phyloP scores from a whole-genome alignment of 2,113 vertebrate genomes.

The Podocnemis expansa region DNA sequence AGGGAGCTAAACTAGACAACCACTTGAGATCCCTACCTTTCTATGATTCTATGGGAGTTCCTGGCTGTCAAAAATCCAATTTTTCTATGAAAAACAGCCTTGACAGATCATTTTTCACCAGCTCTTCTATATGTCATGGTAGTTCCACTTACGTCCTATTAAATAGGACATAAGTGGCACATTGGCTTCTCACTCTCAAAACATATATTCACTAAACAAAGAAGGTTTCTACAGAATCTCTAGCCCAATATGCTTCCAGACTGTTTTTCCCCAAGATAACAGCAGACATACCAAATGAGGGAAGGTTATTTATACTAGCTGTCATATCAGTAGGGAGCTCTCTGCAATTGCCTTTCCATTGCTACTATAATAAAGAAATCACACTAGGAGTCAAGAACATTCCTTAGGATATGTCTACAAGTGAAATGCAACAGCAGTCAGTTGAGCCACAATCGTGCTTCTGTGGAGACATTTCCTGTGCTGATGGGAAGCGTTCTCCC shows the following conservation, averaged over 20 bases:
- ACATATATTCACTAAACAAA: not conserved
- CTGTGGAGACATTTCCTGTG: not conserved
- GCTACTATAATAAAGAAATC: not conserved
- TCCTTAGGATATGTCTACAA: not conserved
- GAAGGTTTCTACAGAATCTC: not conserved
- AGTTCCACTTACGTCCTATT: not conserved
- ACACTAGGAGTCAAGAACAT: not conserved
- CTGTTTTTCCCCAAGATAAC: not conserved
- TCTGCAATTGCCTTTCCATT: not conserved
- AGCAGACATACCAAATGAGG: not conserved
- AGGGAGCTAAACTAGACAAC: not conserved
- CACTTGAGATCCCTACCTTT: not conserved
- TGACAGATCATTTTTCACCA: not conserved
- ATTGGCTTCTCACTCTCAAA: not conserved
- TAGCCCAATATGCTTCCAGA: not conserved
- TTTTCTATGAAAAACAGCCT: not conserved
- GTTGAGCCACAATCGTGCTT: not conserved
- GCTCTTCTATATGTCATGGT: not conserved
- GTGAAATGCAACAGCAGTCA: not conserved
- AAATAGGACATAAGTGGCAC: not conserved
- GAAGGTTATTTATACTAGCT: not conserved
- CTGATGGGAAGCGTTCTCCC: not conserved
- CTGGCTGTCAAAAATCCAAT: not conserved
- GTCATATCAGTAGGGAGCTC: not conserved
- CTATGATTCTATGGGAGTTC: not conserved